These are phyloP conservation scores for Ramphastos sulfuratus DNA, from an alignment of 2,113 vertebrate species.

Conservation along the genomic window DNA sequence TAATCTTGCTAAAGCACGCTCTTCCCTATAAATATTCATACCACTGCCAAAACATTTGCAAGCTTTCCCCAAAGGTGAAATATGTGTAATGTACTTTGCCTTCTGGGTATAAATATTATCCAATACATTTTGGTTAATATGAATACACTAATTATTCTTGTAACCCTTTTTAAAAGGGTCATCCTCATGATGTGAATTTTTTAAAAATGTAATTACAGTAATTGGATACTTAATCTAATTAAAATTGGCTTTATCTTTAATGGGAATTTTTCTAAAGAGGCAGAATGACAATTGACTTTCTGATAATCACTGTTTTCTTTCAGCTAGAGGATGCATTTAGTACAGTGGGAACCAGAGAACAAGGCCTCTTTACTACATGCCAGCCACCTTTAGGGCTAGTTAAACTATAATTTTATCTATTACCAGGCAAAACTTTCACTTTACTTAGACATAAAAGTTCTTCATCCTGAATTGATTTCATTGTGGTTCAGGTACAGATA, in stretches of 20 bases:
- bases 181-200: constrained; percentile 85
- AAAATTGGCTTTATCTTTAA: constrained; percentile 87
- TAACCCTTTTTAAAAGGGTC: constrained; percentile 85
- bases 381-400: constrained; percentile 19
- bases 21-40: constrained; percentile 85
- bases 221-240: constrained; percentile 90
- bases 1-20: constrained; percentile 82
- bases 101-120: constrained; percentile 87
- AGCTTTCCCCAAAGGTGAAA: constrained; percentile 85
- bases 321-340: constrained; percentile 71
- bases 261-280: constrained; percentile 83
- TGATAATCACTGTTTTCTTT: constrained; percentile 82
- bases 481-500: background rate
- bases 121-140: constrained; percentile 86
- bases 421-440: constrained; percentile 13
- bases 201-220: constrained; percentile 85
- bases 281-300: constrained; percentile 83
- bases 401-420: constrained; percentile 17
- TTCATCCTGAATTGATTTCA: background rate
- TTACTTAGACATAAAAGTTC: background rate
- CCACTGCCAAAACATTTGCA: constrained; percentile 80
- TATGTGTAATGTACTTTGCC: constrained; percentile 82
- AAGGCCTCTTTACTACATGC: background rate
- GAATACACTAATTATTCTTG: constrained; percentile 87
- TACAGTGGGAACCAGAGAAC: constrained; percentile 42